Percentiles rank a stretch among this genome's conserved stretches.
phyloP scores from a whole-genome alignment of 2,113 vertebrate species.

The Tetrax tetrax region DNA sequence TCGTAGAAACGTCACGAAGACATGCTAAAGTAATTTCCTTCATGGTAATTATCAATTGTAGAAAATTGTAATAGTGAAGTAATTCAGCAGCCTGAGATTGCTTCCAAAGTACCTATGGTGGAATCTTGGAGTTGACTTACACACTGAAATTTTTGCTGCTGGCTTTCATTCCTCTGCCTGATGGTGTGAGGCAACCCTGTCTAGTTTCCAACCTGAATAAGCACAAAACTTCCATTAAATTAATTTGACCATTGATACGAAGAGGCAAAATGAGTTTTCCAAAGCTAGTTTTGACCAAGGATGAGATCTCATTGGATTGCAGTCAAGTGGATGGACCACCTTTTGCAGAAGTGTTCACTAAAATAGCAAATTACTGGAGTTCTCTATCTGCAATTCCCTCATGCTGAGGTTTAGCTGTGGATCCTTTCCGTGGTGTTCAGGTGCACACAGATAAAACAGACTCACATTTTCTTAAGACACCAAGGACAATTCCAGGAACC shows the following conservation, averaged over 20 bases:
- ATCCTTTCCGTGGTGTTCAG: background rate
- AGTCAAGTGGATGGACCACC: background rate
- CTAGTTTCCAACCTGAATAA: background rate
- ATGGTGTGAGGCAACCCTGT: background rate
- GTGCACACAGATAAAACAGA: background rate
- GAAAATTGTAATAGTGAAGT: background rate
- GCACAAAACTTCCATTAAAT: background rate
- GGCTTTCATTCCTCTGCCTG: background rate
- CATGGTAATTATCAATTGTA: background rate
- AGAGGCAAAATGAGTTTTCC: background rate
- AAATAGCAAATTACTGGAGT: accelerated
- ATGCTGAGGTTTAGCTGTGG: background rate
- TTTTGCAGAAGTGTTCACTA: background rate
- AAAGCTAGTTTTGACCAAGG: background rate
- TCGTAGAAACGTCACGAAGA: background rate
- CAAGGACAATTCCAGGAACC: background rate
- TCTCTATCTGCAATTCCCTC: background rate
- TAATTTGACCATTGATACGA: background rate
- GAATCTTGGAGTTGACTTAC: background rate
- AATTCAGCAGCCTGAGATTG: background rate
- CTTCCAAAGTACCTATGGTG: background rate
- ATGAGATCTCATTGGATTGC: background rate
- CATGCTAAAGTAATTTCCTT: background rate
- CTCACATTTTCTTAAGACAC: background rate
- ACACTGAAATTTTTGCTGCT: background rate